phyloP scores from a whole-genome alignment of 2,797 vertebrate species.

The Uromys caudimaculatus region DNA sequence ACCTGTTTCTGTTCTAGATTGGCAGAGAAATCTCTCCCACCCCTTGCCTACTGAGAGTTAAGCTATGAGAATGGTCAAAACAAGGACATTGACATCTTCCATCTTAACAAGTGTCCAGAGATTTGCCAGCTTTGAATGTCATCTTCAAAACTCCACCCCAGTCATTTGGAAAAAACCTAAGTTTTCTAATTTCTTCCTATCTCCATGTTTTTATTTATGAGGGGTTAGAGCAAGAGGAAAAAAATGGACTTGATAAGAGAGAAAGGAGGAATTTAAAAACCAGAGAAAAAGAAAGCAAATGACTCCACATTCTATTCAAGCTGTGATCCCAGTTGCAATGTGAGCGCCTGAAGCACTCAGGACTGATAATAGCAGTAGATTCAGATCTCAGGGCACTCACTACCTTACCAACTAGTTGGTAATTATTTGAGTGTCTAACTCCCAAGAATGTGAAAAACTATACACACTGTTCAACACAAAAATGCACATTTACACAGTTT shows the following conservation, averaged over 20 bases:
- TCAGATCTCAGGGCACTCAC: neutral
- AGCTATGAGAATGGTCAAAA: neutral
- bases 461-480: neutral
- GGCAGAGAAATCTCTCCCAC: neutral
- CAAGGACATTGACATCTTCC: neutral
- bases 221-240: neutral
- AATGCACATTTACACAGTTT: neutral
- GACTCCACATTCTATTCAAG: neutral
- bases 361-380: neutral
- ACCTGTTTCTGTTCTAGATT: neutral
- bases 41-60: neutral
- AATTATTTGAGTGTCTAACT: neutral
- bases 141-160: neutral
- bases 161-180: neutral
- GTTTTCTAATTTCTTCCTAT: conserved; percentile 18
- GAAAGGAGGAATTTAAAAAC: neutral
- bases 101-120: neutral
- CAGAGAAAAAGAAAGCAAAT: neutral
- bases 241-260: neutral
- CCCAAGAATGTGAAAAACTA: neutral
- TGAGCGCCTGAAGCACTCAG: neutral
- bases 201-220: neutral
- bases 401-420: neutral
- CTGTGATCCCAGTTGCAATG: neutral
- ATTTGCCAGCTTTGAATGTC: neutral